Conservation (phyloP, 2,888 invertebrate species). For the Cheiracanthium punctorium region DNA sequence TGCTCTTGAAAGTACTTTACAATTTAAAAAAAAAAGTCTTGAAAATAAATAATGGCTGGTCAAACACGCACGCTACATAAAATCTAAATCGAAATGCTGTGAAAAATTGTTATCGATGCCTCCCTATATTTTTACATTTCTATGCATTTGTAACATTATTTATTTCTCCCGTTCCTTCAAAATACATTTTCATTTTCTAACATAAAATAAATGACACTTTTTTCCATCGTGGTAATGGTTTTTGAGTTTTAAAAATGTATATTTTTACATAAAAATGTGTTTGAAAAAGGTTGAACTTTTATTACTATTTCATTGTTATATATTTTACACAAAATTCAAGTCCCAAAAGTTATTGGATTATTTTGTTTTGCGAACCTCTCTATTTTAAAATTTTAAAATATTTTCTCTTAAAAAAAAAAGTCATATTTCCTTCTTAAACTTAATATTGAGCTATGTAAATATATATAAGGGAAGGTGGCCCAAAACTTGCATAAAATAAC, state of each 20-base stretch:
- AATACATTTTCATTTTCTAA: not conserved
- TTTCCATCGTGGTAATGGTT: not conserved
- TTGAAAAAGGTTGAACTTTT: not conserved
- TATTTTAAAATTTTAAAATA: too few species aligned
- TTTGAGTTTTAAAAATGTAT: not conserved
- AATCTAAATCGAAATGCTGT: not conserved
- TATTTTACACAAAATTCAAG: too few species aligned
- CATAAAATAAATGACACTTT: not conserved
- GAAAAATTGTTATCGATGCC: conserved; percentile 1
- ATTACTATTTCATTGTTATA: not conserved
- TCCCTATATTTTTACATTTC: not conserved
- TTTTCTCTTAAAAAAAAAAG: too few species aligned
- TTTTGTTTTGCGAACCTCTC: too few species aligned
- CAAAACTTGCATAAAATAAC: too few species aligned
- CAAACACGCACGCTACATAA: not conserved
- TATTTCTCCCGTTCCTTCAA: not conserved
- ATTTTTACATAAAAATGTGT: not conserved
- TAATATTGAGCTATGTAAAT: too few species aligned
- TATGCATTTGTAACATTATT: not conserved
- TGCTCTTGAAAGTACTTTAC: too few species aligned
- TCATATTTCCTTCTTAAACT: too few species aligned
- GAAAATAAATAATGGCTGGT: not conserved
- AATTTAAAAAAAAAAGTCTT: not conserved
- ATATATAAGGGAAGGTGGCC: too few species aligned
- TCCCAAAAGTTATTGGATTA: too few species aligned